Evolutionary conservation across 2,797 vertebrate genomes (phyloP).

Genomic region (Eremophila alpestris): DNA sequence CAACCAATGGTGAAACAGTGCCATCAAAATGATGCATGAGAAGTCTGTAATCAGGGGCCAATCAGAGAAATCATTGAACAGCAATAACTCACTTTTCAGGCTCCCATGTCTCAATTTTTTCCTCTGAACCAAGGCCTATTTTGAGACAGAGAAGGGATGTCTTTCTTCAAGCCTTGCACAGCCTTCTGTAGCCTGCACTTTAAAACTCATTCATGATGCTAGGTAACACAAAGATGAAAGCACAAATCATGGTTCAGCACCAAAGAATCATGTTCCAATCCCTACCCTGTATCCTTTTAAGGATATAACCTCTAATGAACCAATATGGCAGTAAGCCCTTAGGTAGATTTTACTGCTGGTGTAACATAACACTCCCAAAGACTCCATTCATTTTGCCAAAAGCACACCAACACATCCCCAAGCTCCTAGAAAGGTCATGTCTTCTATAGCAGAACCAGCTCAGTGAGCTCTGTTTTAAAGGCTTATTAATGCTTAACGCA

Average conservation of each 20-base stretch:
- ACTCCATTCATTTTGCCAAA: not conserved
- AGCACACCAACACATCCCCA: not conserved
- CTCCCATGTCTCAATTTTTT: not conserved
- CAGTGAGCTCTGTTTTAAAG: not conserved
- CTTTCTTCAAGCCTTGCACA: not conserved
- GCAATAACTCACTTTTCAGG: not conserved
- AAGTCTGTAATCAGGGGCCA: not conserved
- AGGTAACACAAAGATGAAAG: not conserved
- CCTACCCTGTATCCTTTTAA: not conserved
- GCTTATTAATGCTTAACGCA: not conserved
- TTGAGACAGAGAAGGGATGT: not conserved
- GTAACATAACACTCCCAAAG: not conserved
- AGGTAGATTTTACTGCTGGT: not conserved
- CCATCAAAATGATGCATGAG: not conserved
- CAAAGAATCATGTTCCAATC: not conserved
- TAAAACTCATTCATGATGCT: not conserved
- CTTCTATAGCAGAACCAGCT: not conserved
- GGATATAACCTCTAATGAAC: not conserved
- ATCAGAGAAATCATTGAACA: not conserved
- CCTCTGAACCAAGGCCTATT: not conserved
- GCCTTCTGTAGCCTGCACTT: not conserved
- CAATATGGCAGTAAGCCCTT: not conserved
- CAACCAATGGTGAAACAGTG: not conserved
- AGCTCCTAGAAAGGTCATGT: not conserved
- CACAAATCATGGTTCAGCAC: not conserved